These are phyloP conservation scores for Trypoxylon attenuatum DNA, from an alignment of 2,888 invertebrate genomes.

Conservation along the genomic window DNA sequence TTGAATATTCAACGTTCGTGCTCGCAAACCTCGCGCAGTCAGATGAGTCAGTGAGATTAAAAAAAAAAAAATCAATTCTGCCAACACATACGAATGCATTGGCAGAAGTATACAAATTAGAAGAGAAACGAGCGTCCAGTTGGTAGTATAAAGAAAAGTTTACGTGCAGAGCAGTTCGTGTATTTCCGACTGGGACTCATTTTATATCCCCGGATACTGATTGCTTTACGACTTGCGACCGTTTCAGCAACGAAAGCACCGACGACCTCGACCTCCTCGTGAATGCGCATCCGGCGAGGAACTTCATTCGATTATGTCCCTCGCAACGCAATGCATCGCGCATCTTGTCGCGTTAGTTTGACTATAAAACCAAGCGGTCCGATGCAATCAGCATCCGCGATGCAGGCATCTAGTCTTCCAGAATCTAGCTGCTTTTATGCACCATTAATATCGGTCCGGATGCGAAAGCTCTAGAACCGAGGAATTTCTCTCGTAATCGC, in stretches of 20 bases:
- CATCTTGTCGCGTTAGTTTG: slow-evolving; percentile 55
- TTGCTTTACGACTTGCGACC: slow-evolving; percentile 35
- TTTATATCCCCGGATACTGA: slow-evolving; percentile 8
- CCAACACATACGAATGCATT: no score
- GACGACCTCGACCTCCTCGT: slow-evolving; percentile 29
- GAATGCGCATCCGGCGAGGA: slow-evolving; percentile 23
- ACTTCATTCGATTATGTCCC: slow-evolving; percentile 44
- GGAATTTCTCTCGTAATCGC: no score
- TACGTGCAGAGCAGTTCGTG: neutral
- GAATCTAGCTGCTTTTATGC: slow-evolving; percentile 18
- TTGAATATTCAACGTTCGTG: no score
- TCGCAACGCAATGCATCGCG: slow-evolving; percentile 14
- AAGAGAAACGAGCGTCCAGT: neutral
- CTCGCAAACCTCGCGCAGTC: no score
- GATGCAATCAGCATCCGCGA: slow-evolving; percentile 53
- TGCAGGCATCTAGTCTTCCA: slow-evolving; percentile 5
- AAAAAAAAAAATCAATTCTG: no score
- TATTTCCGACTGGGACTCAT: neutral
- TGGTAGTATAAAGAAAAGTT: neutral
- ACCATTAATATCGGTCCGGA: slow-evolving; percentile 3
- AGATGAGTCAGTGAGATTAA: no score
- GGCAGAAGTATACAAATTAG: no score
- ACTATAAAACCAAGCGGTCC: slow-evolving; percentile 30
- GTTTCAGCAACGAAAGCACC: neutral
- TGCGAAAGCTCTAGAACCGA: no score